Evolutionary conservation across 53 echinoderm and acorn worm genomes (phyloP).

Genomic region (Hippasteria phrygiana): DNA sequence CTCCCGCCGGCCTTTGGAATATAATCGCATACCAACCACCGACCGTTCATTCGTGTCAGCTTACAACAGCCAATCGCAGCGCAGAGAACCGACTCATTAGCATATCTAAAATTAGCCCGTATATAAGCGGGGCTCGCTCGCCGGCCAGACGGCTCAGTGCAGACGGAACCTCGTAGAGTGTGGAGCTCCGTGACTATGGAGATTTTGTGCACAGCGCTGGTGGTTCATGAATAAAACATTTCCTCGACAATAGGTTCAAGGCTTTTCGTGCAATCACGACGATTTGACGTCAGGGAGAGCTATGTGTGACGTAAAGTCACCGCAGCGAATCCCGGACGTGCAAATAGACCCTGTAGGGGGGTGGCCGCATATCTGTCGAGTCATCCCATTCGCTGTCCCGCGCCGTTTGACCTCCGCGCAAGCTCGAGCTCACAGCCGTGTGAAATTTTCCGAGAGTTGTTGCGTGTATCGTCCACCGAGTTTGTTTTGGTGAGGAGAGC

Average conservation of each 20-base stretch:
- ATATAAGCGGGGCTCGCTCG: slow-evolving; percentile 55
- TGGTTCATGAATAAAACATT: slow-evolving; percentile 55
- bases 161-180: slow-evolving; percentile 7
- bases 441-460: slow-evolving; percentile 49
- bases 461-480: not conserved
- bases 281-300: slow-evolving; percentile 41
- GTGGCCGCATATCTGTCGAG: slow-evolving; percentile 17
- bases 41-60: slow-evolving; percentile 53
- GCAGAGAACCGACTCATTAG: slow-evolving; percentile 5
- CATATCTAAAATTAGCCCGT: slow-evolving; percentile 67
- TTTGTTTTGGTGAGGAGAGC: slow-evolving; percentile 62
- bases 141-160: slow-evolving; percentile 57
- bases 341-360: slow-evolving; percentile 44
- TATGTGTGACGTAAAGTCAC: slow-evolving; percentile 57
- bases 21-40: slow-evolving; percentile 52
- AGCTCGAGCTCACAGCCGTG: slow-evolving; percentile 40
- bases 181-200: slow-evolving; percentile 55
- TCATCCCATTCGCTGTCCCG: slow-evolving; percentile 52
- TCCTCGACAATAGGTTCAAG: slow-evolving; percentile 35
- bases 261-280: slow-evolving; percentile 5
- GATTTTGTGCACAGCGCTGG: slow-evolving; percentile 1
- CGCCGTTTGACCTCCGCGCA: slow-evolving; percentile 32
- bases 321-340: slow-evolving; percentile 54
- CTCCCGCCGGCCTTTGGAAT: slow-evolving; percentile 57
- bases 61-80: slow-evolving; percentile 12